Evolutionary conservation across 2,797 vertebrate genomes (phyloP).

Genomic region (Acestrorhynchus altus): DNA sequence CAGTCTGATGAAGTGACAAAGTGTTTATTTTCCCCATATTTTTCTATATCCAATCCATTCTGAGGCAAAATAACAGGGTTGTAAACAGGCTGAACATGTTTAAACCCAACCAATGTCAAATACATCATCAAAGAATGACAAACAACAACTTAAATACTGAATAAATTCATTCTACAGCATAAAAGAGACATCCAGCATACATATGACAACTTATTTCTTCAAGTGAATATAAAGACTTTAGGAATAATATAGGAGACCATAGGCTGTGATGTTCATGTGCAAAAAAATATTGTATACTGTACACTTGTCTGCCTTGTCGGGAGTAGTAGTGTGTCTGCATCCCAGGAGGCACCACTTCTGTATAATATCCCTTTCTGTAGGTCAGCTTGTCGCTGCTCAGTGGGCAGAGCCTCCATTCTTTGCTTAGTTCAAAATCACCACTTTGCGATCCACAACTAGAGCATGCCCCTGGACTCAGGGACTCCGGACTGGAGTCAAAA

Average conservation of each 20-base stretch:
- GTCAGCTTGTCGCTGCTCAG: conserved; percentile 61
- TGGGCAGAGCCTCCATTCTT: conserved; percentile 42
- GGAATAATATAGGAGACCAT: not conserved
- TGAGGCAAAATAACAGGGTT: too few species aligned
- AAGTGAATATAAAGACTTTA: too few species aligned
- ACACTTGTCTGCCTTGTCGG: conserved; percentile 65
- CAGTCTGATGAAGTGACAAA: too few species aligned
- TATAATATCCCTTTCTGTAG: conserved; percentile 57
- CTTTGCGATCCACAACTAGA: conserved; percentile 64
- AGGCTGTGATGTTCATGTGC: not conserved
- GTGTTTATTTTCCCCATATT: too few species aligned
- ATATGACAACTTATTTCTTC: too few species aligned
- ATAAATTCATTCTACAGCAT: too few species aligned
- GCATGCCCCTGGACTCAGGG: conserved; percentile 45
- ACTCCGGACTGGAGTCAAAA: conserved; percentile 58
- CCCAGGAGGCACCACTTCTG: conserved; percentile 47
- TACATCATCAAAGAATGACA: too few species aligned
- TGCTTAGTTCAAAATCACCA: conserved; percentile 49
- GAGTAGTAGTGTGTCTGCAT: conserved; percentile 47
- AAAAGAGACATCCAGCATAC: too few species aligned
- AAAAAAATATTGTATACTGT: conserved; percentile 12
- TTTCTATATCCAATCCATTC: too few species aligned
- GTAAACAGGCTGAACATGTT: too few species aligned
- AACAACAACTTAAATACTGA: too few species aligned
- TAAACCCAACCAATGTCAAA: too few species aligned